Evolutionary conservation across 2,113 vertebrate species (phyloP), one percentile per base, ranked within the genome.

Genomic region (Gallinago jamesoni): DNA sequence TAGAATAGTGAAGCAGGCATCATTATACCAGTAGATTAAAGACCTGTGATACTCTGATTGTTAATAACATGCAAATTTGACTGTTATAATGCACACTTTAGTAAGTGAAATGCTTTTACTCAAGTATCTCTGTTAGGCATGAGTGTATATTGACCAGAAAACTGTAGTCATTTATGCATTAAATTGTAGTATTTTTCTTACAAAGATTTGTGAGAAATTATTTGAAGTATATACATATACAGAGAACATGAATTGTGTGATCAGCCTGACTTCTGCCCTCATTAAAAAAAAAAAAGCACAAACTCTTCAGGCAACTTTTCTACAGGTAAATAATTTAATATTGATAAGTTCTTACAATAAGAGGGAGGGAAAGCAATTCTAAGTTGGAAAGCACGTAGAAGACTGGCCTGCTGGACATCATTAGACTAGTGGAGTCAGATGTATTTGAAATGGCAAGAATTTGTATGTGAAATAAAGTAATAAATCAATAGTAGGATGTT

Each of bases 341-440:
- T 30, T 37, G 39, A 10, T 73, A 45, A 62, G 6, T 20, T 83
- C 31, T 39, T 77, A 37, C 27, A n/a, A 9, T 56, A 12, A 21
- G 37, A 57, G 7, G 14, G 10, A 86, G 30, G 37, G 33, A 41
- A 67, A 86, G 13, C 24, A 52, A 16, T 67, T 79, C 15, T 91
- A 23, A 57, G 35, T 35, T 35, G 25, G 47, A 57, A 60, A 60
- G 24, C 6, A 4, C 0, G 0, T 50, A 18, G 18, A 86, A 80
- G 24, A 33, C 22, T 77, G 27, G 16, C 30, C 53, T 77, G 43
- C 43, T 80, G 19, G 53, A 50, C n/a, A 15, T 73, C 25, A 3
- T 81, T 87, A 41, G 68, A 30, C 27, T 76, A 25, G 33, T 62
- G 16, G 45, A 73, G 16, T 60, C 28, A 50, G 21, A 33, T 50